A percentile compares a stretch with the other conserved stretches of the same genome.
Conservation (phyloP, 1,140 invertebrate species). For the Venturia canescens region DNA sequence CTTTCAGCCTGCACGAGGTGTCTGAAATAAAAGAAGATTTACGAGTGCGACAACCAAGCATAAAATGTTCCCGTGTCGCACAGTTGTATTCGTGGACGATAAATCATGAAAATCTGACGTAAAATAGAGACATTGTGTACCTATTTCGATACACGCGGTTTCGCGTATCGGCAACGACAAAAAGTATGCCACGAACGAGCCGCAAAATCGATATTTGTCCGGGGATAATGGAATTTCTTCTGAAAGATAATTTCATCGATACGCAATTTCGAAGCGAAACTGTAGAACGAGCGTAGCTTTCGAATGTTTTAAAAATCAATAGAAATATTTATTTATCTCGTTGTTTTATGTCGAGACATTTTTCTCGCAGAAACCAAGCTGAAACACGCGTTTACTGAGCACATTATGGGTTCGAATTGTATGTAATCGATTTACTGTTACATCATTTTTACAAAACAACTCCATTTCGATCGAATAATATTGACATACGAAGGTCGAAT, state of each 20-base stretch:
- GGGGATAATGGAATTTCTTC: not conserved
- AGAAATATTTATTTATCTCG: too few relatives aligned
- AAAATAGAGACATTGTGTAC: not conserved
- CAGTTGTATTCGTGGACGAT: not conserved
- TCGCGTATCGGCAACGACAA: too few relatives aligned
- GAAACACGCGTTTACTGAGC: too few relatives aligned
- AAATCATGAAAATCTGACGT: not conserved
- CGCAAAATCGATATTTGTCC: not conserved
- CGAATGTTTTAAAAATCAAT: too few relatives aligned
- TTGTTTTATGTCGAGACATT: too few relatives aligned
- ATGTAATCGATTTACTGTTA: not conserved
- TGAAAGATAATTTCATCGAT: too few relatives aligned
- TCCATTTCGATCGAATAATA: not conserved
- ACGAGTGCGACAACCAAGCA: not conserved
- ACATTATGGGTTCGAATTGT: too few relatives aligned
- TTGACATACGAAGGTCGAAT: not conserved
- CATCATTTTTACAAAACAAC: not conserved
- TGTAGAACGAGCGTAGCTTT: too few relatives aligned
- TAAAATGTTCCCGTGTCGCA: not conserved
- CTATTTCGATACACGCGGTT: not conserved
- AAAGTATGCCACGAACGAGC: too few relatives aligned
- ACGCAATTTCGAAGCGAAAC: too few relatives aligned
- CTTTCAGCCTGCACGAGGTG: not conserved
- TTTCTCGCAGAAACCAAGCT: too few relatives aligned
- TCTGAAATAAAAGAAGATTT: slow-evolving; percentile 25